Evolutionary conservation across 37 sponge, comb jelly and placozoan species (phyloP), one percentile per base, ranked within the genome.

Genomic region (Amphimedon queenslandica): DNA sequence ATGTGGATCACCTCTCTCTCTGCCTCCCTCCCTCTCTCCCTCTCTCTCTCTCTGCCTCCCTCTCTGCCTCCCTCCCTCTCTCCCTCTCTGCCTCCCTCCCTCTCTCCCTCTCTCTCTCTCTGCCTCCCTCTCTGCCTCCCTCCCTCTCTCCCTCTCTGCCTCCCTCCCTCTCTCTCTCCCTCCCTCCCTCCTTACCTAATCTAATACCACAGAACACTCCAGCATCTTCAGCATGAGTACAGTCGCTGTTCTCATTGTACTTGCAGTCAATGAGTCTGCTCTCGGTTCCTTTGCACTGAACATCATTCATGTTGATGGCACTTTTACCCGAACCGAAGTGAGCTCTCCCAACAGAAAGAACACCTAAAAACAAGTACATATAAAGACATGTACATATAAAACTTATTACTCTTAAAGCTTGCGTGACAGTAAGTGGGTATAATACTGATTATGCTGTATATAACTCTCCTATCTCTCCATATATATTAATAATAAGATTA

Each of bases 211-310:
- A 60, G 23, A 60, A 11, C 5, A 60, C 61, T 25, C 27, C 23
- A 60, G 61, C 61, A 60, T 60, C 61, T n/a, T 60, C 61, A 6
- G 5, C 61, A 60, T 60, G 61, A n/a, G 27, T n/a, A 60, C 61
- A 60, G 5, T 60, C 27, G 28, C 61, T 60, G 61, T 60, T 60
- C 61, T 60, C 61, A n/a, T 60, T 60, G 28, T 25, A 60, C 21
- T 13, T 6, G 21, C 61, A 60, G 21, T 60, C 61, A 11, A 60
- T 6, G 5, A 60, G 5, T n/a, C 28, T 60, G 23, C 24, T 25
- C 27, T 60, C 61, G 21, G 21, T 25, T 5, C 61, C 61, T 60
- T 5, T 6, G 27, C 61, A 60, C 61, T 60, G 27, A 60, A 60
- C 27, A n/a, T 60, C 61, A n/a, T 60, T n/a, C 23, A 60, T 11